Base-by-base conservation (phyloP, 2,888 invertebrate species). In the Stomorhina lunata region DNA sequence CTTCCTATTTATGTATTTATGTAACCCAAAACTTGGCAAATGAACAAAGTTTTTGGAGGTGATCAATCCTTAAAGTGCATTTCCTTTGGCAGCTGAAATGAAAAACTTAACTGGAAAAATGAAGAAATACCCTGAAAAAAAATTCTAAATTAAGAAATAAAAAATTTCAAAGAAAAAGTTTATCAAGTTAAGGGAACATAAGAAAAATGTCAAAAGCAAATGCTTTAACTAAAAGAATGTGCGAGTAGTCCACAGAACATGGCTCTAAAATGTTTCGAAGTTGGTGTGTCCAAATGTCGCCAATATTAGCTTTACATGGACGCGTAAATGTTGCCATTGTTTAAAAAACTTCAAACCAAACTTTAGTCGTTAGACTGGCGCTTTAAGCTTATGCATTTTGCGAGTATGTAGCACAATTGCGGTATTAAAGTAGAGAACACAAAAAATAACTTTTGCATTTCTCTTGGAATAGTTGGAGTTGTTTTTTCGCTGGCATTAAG, bases 301-400 rank as follows among this genome's bases (percentile, higher is more conserved):
- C 80, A 80, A 72, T 83, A 84, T 80, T 83, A 76, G 83, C 80
- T 55, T 9, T 34, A 76, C 12, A 71, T 66, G 61, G 59, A 71
- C 68, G 71, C 65, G 43, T 75, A 76, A 79, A 79, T 79, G 82
- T 79, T 66, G 75, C 82, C 73, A 75, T 66, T 78, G 48, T 63
- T n/a, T n/a, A n/a, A n/a, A n/a, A n/a, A n/a, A n/a, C n/a, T n/a
- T n/a, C n/a, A 75, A 78, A 75, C 34, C 65, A 53, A 71, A 65
- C 69, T 82, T 75, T 63, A 40, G 65, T 57, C 15, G 57, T 65
- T 80, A 73, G 80, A 57, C 20, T 76, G 83, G 83, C 84, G 84
- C 82, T 84, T 80, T 61, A n/a, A 69, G 83, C 85, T 86, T 86
- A 86, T 87, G 86, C 85, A n/a, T 85, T 84, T 84, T 84, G 84